Evolutionary conservation across 2,113 vertebrate genomes (phyloP), one percentile per base, ranked within the genome.

Genomic region (Rhinolophus sinicus): DNA sequence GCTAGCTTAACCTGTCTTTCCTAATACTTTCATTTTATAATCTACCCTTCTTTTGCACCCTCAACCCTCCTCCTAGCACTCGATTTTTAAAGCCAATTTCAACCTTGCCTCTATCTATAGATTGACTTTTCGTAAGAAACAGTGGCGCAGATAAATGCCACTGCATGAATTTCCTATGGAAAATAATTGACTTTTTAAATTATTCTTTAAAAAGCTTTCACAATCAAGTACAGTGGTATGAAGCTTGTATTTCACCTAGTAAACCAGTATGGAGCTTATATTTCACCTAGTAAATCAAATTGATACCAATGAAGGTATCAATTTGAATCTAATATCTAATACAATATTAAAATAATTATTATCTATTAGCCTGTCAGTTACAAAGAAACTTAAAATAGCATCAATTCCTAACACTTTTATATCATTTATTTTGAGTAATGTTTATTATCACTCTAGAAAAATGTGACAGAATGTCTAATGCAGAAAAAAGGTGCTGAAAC

Each of bases 391-490:
- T 87, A 76, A 97, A 87, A 95, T 38, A 85, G 28, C 15, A 12
- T 69, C 56, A 83, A 44, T 88, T 91, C 54, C 70, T 86, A 92
- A 89, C 10, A 92, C 3, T 93, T 95, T 35, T 35, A n/a, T 38
- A 90, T 65, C 14, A 72, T 73, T 97, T 85, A 89, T 80, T 94
- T 90, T 95, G 35, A 93, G 72, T 81, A 76, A 58, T 38, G 52
- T 82, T 95, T 92, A 77, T 80, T 85, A 77, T 85, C 69, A 95
- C 65, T 72, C 70, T 87, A 93, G 52, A 96, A 95, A 90, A 95
- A 89, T 62, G 38, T 69, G 67, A 47, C 52, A 82, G 54, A 60
- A 58, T 77, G 69, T 64, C 69, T 62, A 86, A 84, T 67, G 24
- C 64, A 91, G 52, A 65, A 89, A 97, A 50, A 83, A 91, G 60